Evolutionary conservation across 2,888 invertebrate genomes (phyloP).

Genomic region (Erpobdella octoculata): DNA sequence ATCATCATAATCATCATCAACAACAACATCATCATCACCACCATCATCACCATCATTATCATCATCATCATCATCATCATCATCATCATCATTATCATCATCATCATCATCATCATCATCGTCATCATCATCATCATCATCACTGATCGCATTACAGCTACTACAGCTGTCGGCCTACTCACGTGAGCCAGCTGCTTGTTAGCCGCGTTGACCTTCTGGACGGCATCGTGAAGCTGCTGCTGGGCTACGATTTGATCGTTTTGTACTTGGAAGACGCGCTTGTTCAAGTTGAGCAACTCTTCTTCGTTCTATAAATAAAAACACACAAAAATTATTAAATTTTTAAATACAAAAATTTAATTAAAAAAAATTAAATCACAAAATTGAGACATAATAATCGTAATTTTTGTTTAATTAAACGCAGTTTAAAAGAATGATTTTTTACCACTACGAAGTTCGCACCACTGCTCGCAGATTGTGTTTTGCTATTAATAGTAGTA

Average conservation of each 20-base stretch:
- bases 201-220: neutral
- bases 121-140: conserved; percentile 26
- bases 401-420: too few species aligned
- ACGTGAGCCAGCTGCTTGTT: conserved; percentile 25
- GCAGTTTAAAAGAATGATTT: too few species aligned
- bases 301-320: conserved; percentile 23
- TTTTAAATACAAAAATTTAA: too few species aligned
- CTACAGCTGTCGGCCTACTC: neutral
- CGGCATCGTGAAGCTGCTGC: conserved; percentile 6
- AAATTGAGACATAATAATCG: too few species aligned
- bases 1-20: neutral
- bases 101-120: conserved; percentile 16
- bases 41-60: neutral
- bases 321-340: neutral
- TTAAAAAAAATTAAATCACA: too few species aligned
- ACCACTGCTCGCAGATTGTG: too few species aligned
- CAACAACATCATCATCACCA: conserved; percentile 1
- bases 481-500: too few species aligned
- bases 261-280: conserved; percentile 16
- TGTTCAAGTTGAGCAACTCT: conserved; percentile 7
- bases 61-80: conserved; percentile 24
- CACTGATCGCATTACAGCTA: neutral
- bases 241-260: conserved; percentile 16
- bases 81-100: conserved; percentile 16
- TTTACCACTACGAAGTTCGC: too few species aligned